These are phyloP conservation scores for Pithys albifrons DNA, from an alignment of 2,113 vertebrate genomes.

Conservation along the genomic window DNA sequence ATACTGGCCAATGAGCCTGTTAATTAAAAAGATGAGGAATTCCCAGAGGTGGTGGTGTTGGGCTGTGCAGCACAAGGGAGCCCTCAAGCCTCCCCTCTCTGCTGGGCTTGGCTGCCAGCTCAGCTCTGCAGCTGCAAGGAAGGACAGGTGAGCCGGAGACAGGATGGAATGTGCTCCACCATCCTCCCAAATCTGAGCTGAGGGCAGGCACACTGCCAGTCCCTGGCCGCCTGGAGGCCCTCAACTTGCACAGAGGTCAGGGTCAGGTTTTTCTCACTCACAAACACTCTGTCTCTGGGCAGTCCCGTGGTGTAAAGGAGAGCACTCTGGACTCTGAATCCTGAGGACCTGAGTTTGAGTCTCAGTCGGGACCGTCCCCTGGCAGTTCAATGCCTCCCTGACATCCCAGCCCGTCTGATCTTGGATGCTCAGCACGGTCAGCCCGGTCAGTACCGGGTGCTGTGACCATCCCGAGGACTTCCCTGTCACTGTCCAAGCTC, in stretches of 20 bases:
- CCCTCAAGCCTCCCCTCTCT: not conserved
- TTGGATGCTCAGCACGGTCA: too few relatives aligned
- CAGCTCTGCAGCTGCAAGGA: not conserved
- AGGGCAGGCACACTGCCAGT: not conserved
- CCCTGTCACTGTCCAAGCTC: too few relatives aligned
- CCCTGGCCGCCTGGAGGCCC: accelerated
- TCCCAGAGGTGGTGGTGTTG: accelerated
- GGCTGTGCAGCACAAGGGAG: not conserved
- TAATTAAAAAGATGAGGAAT: constrained; percentile 13
- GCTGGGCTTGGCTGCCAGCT: not conserved
- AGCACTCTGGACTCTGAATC: too few relatives aligned
- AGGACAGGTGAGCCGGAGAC: not conserved
- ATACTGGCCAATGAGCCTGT: not conserved
- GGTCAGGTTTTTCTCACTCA: not conserved
- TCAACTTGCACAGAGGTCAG: not conserved
- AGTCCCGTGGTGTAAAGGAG: too few relatives aligned
- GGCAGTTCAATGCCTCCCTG: too few relatives aligned
- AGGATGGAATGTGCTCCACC: not conserved
- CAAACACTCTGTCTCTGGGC: not conserved
- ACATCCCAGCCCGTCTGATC: too few relatives aligned
- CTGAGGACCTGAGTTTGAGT: too few relatives aligned
- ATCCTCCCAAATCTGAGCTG: not conserved
- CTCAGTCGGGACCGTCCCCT: too few relatives aligned
- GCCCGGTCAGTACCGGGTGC: too few relatives aligned
- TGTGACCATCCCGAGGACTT: too few relatives aligned